Percentiles rank a stretch among this genome's conserved stretches.
Evolutionary conservation across 1,140 invertebrate species (phyloP).

Genomic region (Piezodorus guildinii): DNA sequence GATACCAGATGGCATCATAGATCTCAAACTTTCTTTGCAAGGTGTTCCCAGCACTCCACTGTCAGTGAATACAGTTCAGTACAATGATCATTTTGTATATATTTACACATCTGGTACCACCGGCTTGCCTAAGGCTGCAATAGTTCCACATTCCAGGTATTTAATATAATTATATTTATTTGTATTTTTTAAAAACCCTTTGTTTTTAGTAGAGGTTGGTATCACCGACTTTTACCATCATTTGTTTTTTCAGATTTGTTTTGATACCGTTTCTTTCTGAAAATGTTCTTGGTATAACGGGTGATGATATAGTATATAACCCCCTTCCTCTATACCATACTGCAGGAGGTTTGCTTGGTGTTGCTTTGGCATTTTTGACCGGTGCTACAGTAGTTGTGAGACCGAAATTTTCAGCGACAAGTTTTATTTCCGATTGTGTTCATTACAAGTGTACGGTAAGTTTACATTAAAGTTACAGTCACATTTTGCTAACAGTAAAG

Average conservation of each 20-base stretch:
- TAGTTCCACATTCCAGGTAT: constrained; percentile 71
- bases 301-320: constrained; percentile 65
- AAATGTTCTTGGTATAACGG: constrained; percentile 34
- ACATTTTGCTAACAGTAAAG: not conserved
- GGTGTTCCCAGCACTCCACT: too few species aligned
- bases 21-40: not conserved
- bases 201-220: too few species aligned
- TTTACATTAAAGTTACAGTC: constrained; percentile 11
- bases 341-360: constrained; percentile 58
- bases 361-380: constrained; percentile 51
- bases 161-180: too few species aligned
- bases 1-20: not conserved
- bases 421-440: constrained; percentile 89
- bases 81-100: constrained; percentile 53
- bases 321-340: constrained; percentile 66
- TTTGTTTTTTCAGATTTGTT: not conserved
- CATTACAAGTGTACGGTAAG: constrained; percentile 81
- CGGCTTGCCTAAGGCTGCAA: constrained; percentile 84
- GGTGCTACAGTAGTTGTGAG: constrained; percentile 74
- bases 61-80: constrained; percentile 29
- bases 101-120: constrained; percentile 93
- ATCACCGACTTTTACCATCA: not conserved
- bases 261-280: not conserved
- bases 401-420: constrained; percentile 83
- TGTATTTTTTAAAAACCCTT: too few species aligned